Base-by-base conservation (phyloP, 2,797 vertebrate genomes). In the Adrianichthys oophorus region DNA sequence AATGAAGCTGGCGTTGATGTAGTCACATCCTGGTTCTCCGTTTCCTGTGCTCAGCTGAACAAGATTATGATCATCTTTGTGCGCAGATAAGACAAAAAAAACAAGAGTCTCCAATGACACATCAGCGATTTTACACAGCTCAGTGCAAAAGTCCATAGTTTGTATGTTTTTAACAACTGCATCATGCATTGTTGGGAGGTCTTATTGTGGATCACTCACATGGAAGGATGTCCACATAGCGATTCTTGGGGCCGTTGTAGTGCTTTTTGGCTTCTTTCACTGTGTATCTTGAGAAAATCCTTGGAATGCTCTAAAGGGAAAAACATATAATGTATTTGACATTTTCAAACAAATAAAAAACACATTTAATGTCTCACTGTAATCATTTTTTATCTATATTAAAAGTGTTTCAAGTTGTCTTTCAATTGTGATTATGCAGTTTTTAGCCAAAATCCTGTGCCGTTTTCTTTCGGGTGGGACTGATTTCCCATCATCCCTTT, bases 1-100 rank as follows among this genome's bases (percentile, higher is more conserved):
- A 49, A 99, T 95, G 59, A 95, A 96, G 86, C 97, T 98, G 88
- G 96, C 96, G 58, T 99, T 99, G 77, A 99, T 98, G 55, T 99
- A 99, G 83, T 96, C 96, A 17, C 93, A 93, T 51, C 94, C 94
- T 26, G 81, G 32, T 1, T 93, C 91, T 69, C 92, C 92, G 0
- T 87, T 90, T 57, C 93, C 83, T 43, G 92, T 91, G 21, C 89
- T 89, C 70, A 99, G 92, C 47, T 88, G 86, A 24, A 98, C 97
- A 16, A 96, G 95, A 70, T 98, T 98, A 32, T 95, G 85, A 66
- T 99, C 98, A 80, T 99, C 98, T 99, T 76, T 72, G 45, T 74
- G 15, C 14, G 14, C 4, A 45, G n/a, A 47, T 1, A 44, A 53
- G 21, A 58, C 5, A 49, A 51, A 40, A 46, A 47, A 46, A 29